Percentiles rank a stretch among this genome's conserved stretches.
These are phyloP conservation scores for Trachelus troglodyta DNA, from an alignment of 2,888 invertebrate genomes.

Conservation along the genomic window DNA sequence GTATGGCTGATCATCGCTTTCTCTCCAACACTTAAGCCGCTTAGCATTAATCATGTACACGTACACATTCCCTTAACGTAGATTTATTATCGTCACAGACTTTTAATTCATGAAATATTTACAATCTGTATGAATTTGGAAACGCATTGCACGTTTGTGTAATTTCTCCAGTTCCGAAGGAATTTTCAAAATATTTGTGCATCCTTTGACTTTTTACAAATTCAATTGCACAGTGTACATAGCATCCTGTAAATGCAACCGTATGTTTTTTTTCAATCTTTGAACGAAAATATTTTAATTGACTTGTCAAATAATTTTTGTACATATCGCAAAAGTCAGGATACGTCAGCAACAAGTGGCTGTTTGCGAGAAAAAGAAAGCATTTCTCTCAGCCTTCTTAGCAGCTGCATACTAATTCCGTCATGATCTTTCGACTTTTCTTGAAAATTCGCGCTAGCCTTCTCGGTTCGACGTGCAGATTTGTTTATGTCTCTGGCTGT, in stretches of 20 bases:
- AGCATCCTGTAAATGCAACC: neutral
- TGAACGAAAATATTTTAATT: neutral
- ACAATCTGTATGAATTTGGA: neutral
- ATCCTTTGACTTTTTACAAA: neutral
- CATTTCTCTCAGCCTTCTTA: neutral
- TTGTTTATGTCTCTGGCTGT: conserved; percentile 35
- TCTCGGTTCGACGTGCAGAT: conserved; percentile 13
- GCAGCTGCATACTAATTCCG: neutral
- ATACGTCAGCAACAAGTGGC: neutral
- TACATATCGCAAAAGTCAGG: neutral
- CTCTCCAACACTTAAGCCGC: neutral
- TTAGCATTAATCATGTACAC: neutral
- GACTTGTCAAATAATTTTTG: neutral
- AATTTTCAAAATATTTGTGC: neutral
- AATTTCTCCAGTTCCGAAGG: neutral
- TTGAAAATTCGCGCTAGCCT: neutral
- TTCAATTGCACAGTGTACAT: neutral
- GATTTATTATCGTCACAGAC: neutral
- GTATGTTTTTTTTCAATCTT: neutral
- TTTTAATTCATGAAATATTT: neutral
- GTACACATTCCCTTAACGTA: neutral
- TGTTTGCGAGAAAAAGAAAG: neutral
- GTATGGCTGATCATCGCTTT: neutral
- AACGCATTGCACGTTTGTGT: neutral
- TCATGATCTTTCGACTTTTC: neutral